A percentile compares a stretch with the other conserved stretches of the same genome.
These are phyloP conservation scores for Trematomus loennbergii DNA, from an alignment of 2,113 vertebrate species.

Conservation along the genomic window DNA sequence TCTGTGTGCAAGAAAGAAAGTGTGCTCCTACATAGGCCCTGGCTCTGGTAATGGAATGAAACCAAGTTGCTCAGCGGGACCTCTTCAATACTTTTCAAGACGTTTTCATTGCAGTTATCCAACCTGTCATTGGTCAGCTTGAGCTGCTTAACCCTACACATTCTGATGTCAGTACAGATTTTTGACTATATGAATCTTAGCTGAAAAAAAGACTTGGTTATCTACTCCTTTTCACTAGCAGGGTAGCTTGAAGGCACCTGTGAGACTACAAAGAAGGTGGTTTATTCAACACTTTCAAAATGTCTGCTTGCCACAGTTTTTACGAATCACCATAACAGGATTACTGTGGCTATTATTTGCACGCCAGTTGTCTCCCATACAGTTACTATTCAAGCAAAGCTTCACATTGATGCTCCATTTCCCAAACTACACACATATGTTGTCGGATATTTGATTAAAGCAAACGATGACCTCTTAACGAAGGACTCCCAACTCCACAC, in stretches of 20 bases:
- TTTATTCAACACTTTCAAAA: background rate
- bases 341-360: background rate
- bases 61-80: no score
- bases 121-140: no score
- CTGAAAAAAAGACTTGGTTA: no score
- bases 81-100: no score
- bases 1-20: no score
- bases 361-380: background rate
- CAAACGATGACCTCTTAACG: background rate
- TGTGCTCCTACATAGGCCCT: no score
- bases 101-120: no score
- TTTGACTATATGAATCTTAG: no score
- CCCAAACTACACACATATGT: background rate
- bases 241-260: background rate
- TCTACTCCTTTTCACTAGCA: background rate
- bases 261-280: background rate
- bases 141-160: no score
- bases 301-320: background rate
- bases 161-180: no score
- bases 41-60: no score
- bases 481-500: background rate
- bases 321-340: background rate
- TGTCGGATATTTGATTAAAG: background rate
- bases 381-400: background rate
- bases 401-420: background rate